Evolutionary conservation across 2,888 invertebrate species (phyloP).

Genomic region (Thalpophila matura): DNA sequence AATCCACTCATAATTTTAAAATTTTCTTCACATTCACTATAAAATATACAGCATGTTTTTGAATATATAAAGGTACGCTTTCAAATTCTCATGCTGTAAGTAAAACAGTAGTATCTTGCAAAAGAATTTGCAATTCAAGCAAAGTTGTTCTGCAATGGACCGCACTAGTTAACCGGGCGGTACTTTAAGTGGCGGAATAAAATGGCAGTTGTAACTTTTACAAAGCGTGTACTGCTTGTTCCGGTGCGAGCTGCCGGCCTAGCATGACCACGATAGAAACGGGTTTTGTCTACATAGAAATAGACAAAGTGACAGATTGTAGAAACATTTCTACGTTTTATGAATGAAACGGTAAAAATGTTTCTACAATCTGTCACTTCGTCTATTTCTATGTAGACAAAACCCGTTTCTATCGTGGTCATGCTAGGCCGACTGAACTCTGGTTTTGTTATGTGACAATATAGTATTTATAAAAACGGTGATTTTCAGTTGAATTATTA

Average conservation of each 20-base stretch:
- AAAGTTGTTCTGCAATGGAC: constrained; percentile 51
- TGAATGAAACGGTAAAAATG: too few relatives aligned
- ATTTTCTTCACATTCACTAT: not conserved
- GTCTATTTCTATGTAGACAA: too few relatives aligned
- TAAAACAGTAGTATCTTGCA: constrained; percentile 45
- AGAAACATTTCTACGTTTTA: too few relatives aligned
- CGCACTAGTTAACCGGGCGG: constrained; percentile 47
- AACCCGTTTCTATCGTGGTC: too few relatives aligned
- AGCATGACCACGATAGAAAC: too few relatives aligned
- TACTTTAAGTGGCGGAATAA: constrained; percentile 46
- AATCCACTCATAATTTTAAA: not conserved
- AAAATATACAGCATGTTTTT: constrained; percentile 15
- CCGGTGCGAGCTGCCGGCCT: not conserved
- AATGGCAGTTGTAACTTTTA: constrained; percentile 45
- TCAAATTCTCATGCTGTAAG: constrained; percentile 26
- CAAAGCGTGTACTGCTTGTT: constrained; percentile 21
- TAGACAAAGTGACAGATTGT: too few relatives aligned
- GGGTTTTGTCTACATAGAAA: too few relatives aligned
- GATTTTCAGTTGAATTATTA: too few relatives aligned
- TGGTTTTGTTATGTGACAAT: too few relatives aligned
- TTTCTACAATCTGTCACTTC: too few relatives aligned
- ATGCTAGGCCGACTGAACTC: too few relatives aligned
- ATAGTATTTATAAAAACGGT: too few relatives aligned
- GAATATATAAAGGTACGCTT: constrained; percentile 19
- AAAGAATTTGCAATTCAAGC: constrained; percentile 58